Percentiles rank a stretch among this genome's conserved stretches.
These are phyloP conservation scores for Nomada ruficornis DNA, from an alignment of 2,888 invertebrate genomes.

Conservation along the genomic window DNA sequence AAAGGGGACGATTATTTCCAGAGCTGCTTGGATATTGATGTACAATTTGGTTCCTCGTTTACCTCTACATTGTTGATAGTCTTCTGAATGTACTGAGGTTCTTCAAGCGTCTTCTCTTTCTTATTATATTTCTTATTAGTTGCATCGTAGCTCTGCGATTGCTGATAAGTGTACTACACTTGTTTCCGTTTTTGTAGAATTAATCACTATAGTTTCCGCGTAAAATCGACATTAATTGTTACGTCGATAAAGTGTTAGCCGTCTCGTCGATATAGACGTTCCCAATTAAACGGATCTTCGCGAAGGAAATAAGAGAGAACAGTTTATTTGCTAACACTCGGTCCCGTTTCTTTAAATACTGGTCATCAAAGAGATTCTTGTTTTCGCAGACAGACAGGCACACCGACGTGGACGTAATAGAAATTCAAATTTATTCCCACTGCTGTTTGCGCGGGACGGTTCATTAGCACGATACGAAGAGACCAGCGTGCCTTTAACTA, in stretches of 20 bases:
- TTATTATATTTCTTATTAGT: background rate
- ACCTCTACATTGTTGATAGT: background rate
- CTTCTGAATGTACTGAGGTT: background rate
- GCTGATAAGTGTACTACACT: too few relatives aligned
- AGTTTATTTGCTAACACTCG: slow-evolving; percentile 17
- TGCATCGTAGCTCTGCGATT: too few relatives aligned
- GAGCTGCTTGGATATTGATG: background rate
- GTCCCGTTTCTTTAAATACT: slow-evolving; percentile 15
- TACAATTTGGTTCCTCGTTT: background rate
- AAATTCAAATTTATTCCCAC: slow-evolving; percentile 80
- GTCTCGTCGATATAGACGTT: background rate
- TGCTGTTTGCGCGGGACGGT: slow-evolving; percentile 77
- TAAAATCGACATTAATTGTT: too few relatives aligned
- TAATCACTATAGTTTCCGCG: too few relatives aligned
- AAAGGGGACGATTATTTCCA: slow-evolving; percentile 5
- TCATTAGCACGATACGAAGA: slow-evolving; percentile 76
- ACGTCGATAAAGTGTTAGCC: too few relatives aligned
- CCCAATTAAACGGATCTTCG: background rate
- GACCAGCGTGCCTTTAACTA: slow-evolving; percentile 63
- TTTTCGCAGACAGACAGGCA: slow-evolving; percentile 42
- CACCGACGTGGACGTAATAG: slow-evolving; percentile 68
- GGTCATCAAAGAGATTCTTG: slow-evolving; percentile 42
- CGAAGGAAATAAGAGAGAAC: background rate
- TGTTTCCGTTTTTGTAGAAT: too few relatives aligned
- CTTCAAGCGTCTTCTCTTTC: background rate